These are phyloP conservation scores for Miichthys miiuy DNA, from an alignment of 2,797 vertebrate genomes.

Conservation along the genomic window DNA sequence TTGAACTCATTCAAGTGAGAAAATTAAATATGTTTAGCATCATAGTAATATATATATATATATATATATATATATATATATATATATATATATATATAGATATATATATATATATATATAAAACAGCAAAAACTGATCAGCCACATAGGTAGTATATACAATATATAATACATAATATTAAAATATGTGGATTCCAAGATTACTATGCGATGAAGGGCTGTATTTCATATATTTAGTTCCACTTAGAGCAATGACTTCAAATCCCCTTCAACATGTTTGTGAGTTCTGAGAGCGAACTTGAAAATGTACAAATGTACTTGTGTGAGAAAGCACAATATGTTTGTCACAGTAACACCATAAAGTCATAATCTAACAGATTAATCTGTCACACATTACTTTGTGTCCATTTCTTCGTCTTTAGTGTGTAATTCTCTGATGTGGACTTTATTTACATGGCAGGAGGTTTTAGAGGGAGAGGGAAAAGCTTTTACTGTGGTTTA, in stretches of 20 bases:
- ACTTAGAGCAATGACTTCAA: slow-evolving; percentile 26
- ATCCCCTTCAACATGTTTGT: slow-evolving; percentile 26
- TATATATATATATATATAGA: too few relatives aligned
- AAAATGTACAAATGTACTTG: slow-evolving; percentile 4
- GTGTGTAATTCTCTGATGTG: slow-evolving; percentile 66
- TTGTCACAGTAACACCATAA: slow-evolving; percentile 28
- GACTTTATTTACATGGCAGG: slow-evolving; percentile 80
- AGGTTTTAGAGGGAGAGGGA: slow-evolving; percentile 70
- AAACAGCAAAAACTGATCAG: not conserved
- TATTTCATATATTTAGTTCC: slow-evolving; percentile 11
- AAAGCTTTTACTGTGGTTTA: slow-evolving; percentile 84
- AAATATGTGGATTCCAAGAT: slow-evolving; percentile 22
- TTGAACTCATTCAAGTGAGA: not conserved
- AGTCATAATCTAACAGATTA: slow-evolving; percentile 43
- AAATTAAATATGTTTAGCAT: not conserved
- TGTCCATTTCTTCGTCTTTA: slow-evolving; percentile 47
- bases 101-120: too few relatives aligned
- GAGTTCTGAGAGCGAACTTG: slow-evolving; percentile 3
- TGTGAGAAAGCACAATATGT: slow-evolving; percentile 3
- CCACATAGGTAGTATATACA: not conserved
- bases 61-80: too few relatives aligned
- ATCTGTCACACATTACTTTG: slow-evolving; percentile 44
- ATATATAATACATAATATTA: not conserved
- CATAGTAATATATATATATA: not conserved
- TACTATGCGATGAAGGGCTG: not conserved